Conservation (phyloP, 1,140 invertebrate genomes). For the Drosophila busckii region DNA sequence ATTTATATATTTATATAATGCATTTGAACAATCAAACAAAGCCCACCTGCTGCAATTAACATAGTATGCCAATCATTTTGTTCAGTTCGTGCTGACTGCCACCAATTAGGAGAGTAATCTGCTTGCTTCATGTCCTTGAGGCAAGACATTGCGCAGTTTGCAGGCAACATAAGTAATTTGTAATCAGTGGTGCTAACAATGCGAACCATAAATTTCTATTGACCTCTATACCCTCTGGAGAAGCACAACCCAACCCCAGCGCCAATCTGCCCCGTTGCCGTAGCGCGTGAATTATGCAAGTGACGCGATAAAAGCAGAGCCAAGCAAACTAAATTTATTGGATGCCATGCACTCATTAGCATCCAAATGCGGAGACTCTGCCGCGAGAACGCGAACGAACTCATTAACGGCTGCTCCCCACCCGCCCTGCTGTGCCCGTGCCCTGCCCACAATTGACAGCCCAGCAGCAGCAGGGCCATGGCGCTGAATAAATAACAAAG, state of each 20-base stretch:
- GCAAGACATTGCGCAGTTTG: neutral
- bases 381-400: conserved; percentile 52
- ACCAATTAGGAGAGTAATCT: conserved; percentile 15
- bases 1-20: no score
- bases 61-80: no score
- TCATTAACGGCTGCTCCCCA: conserved; percentile 52
- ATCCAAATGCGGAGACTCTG: conserved; percentile 60
- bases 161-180: conserved; percentile 55
- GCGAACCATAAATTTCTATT: conserved; percentile 67
- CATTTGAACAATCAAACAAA: no score
- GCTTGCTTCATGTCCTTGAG: conserved; percentile 9
- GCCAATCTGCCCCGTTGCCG: conserved; percentile 13
- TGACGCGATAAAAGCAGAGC: conserved; percentile 74
- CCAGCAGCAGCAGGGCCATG: conserved; percentile 52
- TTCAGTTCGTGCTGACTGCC: no score
- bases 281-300: conserved; percentile 68
- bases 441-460: conserved; percentile 23
- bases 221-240: conserved; percentile 52
- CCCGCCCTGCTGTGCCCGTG: neutral
- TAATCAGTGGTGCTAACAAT: conserved; percentile 74
- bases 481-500: conserved; percentile 76
- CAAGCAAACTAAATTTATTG: conserved; percentile 73
- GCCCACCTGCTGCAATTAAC: no score
- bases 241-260: neutral
- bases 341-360: conserved; percentile 76